These are phyloP conservation scores for Drosophila kambysellisi DNA, from an alignment of 2,888 invertebrate genomes.

Conservation along the genomic window DNA sequence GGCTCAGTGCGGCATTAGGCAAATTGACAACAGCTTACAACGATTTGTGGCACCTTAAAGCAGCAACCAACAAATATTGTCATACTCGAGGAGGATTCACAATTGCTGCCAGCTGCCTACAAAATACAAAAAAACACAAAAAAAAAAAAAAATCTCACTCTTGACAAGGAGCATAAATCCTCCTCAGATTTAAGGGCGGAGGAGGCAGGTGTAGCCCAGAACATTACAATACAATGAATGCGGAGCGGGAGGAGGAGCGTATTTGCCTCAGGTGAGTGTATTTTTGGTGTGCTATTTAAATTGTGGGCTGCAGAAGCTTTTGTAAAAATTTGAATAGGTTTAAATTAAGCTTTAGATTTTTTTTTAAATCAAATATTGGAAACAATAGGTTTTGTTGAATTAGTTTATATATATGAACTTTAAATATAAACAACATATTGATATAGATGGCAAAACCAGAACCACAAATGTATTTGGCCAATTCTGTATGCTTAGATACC, in stretches of 20 bases:
- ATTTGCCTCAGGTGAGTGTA: conserved; percentile 74
- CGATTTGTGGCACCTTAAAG: conserved; percentile 68
- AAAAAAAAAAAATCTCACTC: conserved; percentile 36
- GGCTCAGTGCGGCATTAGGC: conserved; percentile 63
- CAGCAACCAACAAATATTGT: conserved; percentile 49
- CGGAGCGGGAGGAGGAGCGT: conserved; percentile 71
- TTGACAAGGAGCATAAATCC: conserved; percentile 44
- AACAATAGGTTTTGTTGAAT: background rate
- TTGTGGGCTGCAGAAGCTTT: conserved; percentile 13
- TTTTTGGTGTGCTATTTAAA: conserved; percentile 4
- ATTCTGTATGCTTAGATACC: background rate
- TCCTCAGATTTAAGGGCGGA: conserved; percentile 4
- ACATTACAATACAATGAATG: conserved; percentile 60
- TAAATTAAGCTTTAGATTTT: conserved; percentile 28
- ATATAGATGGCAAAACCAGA: background rate
- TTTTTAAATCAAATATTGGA: conserved; percentile 31
- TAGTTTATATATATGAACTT: background rate
- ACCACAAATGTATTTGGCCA: background rate
- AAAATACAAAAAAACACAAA: conserved; percentile 7
- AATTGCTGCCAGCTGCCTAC: conserved; percentile 30
- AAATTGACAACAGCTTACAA: conserved; percentile 77
- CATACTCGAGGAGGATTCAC: conserved; percentile 40
- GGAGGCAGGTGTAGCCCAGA: conserved; percentile 12
- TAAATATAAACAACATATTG: background rate
- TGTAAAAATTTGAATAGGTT: conserved; percentile 38